Evolutionary conservation across 2,888 invertebrate genomes (phyloP), one percentile per base, ranked within the genome.

Genomic region (Rhyacophila evoluta): DNA sequence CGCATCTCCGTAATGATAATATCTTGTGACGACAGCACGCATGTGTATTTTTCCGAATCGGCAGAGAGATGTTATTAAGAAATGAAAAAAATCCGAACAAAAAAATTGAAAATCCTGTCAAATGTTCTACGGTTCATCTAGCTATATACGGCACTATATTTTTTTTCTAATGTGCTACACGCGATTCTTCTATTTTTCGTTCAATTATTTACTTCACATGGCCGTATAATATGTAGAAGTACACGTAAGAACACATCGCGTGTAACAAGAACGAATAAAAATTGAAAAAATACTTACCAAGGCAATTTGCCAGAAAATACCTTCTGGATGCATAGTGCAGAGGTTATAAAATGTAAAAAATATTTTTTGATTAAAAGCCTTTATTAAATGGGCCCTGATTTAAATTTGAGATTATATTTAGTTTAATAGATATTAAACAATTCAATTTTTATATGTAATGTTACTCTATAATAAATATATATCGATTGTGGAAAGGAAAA

Each of bases 281-380:
- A 55, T 55, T 55, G 55, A 55, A 55, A 55, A 55, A 55, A 55
- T 55, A 55, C 55, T 55, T 55, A 25, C 8, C 10, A 55, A 55
- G 55, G 55, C 55, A 55, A 55, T 55, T 55, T 55, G 55, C 55
- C 55, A 55, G 55, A 55, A 55, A 55, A 55, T 55, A 55, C 55
- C 55, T 55, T 19, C 55, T 55, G 55, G 55, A 55, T 55, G 10
- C 19, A 55, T 55, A 10, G 15, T 8, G 5, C 55, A 55, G 55
- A 55, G 55, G 25, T 55, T 55, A 25, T 19, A 19, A 55, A 55
- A 55, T n/a, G n/a, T n/a, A n/a, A n/a, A n/a, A n/a, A n/a, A n/a
- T n/a, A n/a, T n/a, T n/a, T n/a, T n/a, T n/a, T n/a, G n/a, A n/a
- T n/a, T n/a, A n/a, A n/a, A n/a, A n/a, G n/a, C n/a, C n/a, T n/a